Evolutionary conservation across 2,888 invertebrate species (phyloP).

Genomic region (Dione juno): DNA sequence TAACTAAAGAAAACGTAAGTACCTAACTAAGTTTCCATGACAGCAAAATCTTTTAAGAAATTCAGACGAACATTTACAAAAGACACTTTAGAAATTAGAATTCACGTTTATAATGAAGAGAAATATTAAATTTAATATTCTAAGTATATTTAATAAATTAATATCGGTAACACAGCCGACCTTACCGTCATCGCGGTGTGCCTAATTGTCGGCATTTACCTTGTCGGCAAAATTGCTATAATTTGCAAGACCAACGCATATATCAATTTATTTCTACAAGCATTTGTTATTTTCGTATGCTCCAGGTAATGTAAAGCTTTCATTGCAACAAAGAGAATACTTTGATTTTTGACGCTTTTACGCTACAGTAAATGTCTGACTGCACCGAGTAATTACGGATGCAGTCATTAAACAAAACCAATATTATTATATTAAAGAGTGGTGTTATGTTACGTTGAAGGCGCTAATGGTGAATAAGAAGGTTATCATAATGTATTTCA

Average conservation of each 20-base stretch:
- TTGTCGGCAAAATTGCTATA: slow-evolving; percentile 31
- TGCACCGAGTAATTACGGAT: too few relatives aligned
- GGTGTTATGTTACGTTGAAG: too few relatives aligned
- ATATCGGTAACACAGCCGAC: slow-evolving; percentile 20
- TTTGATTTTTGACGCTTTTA: too few relatives aligned
- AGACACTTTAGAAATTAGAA: not conserved
- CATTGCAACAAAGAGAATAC: not conserved
- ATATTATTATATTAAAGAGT: too few relatives aligned
- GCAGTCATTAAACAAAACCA: too few relatives aligned
- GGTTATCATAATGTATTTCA: too few relatives aligned
- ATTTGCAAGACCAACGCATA: slow-evolving; percentile 26
- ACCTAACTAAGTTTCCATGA: not conserved
- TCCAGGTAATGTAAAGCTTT: not conserved
- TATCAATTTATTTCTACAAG: slow-evolving; percentile 13
- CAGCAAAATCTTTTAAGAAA: not conserved
- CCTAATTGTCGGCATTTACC: slow-evolving; percentile 35
- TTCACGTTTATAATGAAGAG: slow-evolving; percentile 20
- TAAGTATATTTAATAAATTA: slow-evolving; percentile 23
- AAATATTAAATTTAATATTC: slow-evolving; percentile 27
- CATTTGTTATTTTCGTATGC: not conserved
- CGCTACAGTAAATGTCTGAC: too few relatives aligned
- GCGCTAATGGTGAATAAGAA: too few relatives aligned
- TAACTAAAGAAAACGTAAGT: not conserved
- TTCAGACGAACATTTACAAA: slow-evolving; percentile 1
- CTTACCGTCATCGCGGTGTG: slow-evolving; percentile 11